Conservation (phyloP, 2,113 vertebrate genomes). For the Urocynchramus pylzowi region DNA sequence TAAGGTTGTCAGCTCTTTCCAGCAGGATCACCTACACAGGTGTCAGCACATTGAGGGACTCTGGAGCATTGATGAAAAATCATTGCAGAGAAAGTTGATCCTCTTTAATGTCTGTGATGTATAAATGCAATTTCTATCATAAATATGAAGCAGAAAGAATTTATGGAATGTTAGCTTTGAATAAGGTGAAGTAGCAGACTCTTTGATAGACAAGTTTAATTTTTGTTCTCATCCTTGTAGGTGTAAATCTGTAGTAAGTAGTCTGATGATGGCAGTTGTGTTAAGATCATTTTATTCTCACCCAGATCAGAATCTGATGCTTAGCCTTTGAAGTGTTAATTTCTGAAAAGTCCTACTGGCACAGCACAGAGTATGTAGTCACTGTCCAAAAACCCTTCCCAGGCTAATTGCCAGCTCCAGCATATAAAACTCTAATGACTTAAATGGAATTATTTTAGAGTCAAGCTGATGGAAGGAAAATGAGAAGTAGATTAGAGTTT, state of each 20-base stretch:
- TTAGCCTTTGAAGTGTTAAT: constrained; percentile 21
- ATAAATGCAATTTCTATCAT: not conserved
- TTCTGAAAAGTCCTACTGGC: constrained; percentile 15
- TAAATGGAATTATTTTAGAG: not conserved
- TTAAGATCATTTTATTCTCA: not conserved
- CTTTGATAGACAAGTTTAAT: not conserved
- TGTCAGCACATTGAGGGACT: not conserved
- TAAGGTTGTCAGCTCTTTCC: not conserved
- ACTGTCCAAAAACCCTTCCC: constrained; percentile 12
- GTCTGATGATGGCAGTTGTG: not conserved
- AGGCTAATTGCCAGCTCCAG: not conserved
- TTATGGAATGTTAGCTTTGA: not conserved
- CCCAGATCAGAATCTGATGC: not conserved
- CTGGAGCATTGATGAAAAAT: not conserved
- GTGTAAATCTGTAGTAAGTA: not conserved
- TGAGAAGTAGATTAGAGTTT: constrained; percentile 8
- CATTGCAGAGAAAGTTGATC: not conserved
- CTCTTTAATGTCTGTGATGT: not conserved
- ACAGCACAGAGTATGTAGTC: not conserved
- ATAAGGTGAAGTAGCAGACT: not conserved
- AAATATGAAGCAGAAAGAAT: not conserved
- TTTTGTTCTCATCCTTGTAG: not conserved
- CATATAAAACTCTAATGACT: not conserved
- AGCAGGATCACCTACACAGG: not conserved
- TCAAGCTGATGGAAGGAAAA: not conserved